Evolutionary conservation across 2,888 invertebrate genomes (phyloP).

Genomic region (Drosophila birchii): DNA sequence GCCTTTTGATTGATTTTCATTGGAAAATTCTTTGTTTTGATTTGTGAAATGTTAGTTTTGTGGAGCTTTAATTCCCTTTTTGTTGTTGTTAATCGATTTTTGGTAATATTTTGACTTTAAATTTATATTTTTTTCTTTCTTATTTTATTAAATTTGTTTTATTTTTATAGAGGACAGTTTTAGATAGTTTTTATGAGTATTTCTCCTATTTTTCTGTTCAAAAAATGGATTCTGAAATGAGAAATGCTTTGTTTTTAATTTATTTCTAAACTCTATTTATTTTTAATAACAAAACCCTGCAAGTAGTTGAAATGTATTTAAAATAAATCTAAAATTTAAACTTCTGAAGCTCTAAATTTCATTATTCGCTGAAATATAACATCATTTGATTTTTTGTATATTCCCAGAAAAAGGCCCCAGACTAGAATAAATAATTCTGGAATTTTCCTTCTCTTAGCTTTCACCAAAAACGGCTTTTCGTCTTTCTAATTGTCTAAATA

Average conservation of each 20-base stretch:
- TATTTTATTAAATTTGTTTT: not conserved
- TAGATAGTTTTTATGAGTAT: too few relatives aligned
- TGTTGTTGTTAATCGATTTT: not conserved
- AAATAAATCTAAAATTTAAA: too few relatives aligned
- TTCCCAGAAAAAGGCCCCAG: not conserved
- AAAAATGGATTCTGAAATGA: not conserved
- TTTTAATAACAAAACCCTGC: not conserved
- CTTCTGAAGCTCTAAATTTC: not conserved
- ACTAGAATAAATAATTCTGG: not conserved
- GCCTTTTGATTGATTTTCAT: not conserved
- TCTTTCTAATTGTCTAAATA: not conserved
- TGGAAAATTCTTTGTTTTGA: not conserved
- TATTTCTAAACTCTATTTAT: not conserved
- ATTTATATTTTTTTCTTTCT: not conserved
- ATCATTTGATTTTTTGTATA: not conserved
- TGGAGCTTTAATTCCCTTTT: not conserved
- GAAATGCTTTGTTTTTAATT: not conserved
- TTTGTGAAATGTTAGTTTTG: not conserved
- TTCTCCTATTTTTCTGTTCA: too few relatives aligned
- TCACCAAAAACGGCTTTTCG: not conserved
- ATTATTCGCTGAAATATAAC: not conserved
- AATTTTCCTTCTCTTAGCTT: not conserved
- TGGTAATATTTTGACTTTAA: not conserved
- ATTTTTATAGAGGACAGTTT: too few relatives aligned
- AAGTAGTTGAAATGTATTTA: too few relatives aligned